These are phyloP conservation scores for Wiebesia pumilae DNA, from an alignment of 1,140 invertebrate species.

Conservation along the genomic window DNA sequence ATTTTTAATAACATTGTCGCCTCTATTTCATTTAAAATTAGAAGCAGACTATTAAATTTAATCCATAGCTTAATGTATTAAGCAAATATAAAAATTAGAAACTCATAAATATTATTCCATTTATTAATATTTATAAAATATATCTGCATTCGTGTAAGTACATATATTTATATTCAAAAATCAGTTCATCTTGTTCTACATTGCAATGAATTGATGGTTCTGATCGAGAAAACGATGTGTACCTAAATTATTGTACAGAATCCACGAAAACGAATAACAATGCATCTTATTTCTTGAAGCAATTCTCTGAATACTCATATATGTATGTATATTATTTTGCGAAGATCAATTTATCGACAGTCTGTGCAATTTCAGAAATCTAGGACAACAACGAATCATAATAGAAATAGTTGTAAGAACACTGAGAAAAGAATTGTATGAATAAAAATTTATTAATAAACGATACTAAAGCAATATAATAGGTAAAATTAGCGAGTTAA, in stretches of 20 bases:
- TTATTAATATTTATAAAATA: background rate
- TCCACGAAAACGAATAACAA: slow-evolving; percentile 23
- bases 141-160: background rate
- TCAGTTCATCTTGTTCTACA: slow-evolving; percentile 14
- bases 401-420: no score
- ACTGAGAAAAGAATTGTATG: no score
- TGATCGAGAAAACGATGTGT: slow-evolving; percentile 26
- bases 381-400: no score
- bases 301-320: background rate
- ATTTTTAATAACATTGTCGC: background rate
- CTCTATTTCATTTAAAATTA: background rate
- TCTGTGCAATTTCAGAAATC: no score
- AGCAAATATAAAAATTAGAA: background rate
- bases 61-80: background rate
- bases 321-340: background rate
- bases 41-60: no score
- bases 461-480: no score
- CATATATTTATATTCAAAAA: background rate
- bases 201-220: background rate
- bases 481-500: no score
- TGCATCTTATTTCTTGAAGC: slow-evolving; percentile 32
- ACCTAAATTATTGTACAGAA: slow-evolving; percentile 34
- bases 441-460: no score
- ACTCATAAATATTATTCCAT: background rate
- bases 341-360: slow-evolving; percentile 14